Conservation (phyloP, 2,888 invertebrate species). For the Acholoe squamosa region DNA sequence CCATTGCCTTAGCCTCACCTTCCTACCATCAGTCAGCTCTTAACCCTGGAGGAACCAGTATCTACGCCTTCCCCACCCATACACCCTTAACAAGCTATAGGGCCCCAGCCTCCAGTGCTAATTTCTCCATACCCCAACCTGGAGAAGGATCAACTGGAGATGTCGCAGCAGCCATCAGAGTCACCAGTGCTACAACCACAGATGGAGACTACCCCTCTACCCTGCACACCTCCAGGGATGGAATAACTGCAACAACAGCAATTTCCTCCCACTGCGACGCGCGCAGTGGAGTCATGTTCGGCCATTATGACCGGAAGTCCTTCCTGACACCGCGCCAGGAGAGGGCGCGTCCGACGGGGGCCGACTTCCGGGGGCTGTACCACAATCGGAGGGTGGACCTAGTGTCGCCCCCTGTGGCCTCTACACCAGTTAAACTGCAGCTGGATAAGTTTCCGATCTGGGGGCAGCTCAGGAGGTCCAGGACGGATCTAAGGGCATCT, state of each 20-base stretch:
- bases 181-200: not conserved
- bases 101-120: too few relatives aligned
- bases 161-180: not conserved
- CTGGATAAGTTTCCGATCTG: constrained; percentile 58
- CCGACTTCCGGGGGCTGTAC: constrained; percentile 55
- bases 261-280: not conserved
- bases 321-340: constrained; percentile 52
- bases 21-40: not conserved
- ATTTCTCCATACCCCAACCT: not conserved
- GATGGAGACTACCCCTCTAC: not conserved
- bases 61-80: not conserved
- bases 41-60: not conserved
- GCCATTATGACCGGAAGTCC: constrained; percentile 40
- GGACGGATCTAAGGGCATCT: constrained; percentile 15
- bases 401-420: constrained; percentile 47
- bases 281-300: constrained; percentile 1
- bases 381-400: constrained; percentile 30
- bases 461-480: constrained; percentile 22
- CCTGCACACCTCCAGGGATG: not conserved
- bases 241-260: not conserved
- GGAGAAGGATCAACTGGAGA: not conserved
- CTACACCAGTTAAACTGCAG: constrained; percentile 13
- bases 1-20: not conserved
- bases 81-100: not conserved
- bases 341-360: constrained; percentile 21